Evolutionary conservation across 2,113 vertebrate species (phyloP), one percentile per base, ranked within the genome.

Genomic region (Crotalus tigris): DNA sequence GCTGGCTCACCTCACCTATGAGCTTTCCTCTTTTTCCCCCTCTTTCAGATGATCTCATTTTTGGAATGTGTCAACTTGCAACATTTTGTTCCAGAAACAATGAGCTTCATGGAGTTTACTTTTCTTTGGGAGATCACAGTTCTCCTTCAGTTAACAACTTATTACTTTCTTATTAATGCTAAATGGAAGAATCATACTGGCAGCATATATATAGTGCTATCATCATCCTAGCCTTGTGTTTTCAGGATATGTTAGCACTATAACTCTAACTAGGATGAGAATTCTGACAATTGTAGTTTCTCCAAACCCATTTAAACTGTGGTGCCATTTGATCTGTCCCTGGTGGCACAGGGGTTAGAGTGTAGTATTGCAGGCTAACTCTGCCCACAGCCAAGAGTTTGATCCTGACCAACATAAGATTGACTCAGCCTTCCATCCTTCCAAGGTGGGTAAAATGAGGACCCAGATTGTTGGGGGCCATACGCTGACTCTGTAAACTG

Each of bases 1-100:
- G 95, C 91, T 97, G 96, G 95, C 94, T 96, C 95, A 96, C 94
- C 95, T 95, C 95, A 39, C 58, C 26, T 13, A 0, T 64, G 46
- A 87, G 69, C n/a, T 75, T 89, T 57, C 64, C 86, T 93, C 86
- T 88, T 93, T 0, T 44, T 0, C 57, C 75, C 94, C 58, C 55
- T 0, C 0, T 89, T 88, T 93, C 85, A 92, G 39, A 92, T 0
- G 95, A 96, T 95, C 91, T 96, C 95, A 96, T 81, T 91, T 90
- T 90, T 92, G 92, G 92, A 96, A 87, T 61, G 86, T 39, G 85
- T 55, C 55, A 91, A 85, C 24, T 59, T 19, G 53, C 94, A 95
- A 59, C 75, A 87, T 10, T 10, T 21, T 64, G 0, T 92, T 93
- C 23, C 0, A 95, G 21, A n/a, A 9, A 46, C 91, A 61, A 10